Conservation (phyloP, 2,888 invertebrate species). For the Pharmacophagus antenor region DNA sequence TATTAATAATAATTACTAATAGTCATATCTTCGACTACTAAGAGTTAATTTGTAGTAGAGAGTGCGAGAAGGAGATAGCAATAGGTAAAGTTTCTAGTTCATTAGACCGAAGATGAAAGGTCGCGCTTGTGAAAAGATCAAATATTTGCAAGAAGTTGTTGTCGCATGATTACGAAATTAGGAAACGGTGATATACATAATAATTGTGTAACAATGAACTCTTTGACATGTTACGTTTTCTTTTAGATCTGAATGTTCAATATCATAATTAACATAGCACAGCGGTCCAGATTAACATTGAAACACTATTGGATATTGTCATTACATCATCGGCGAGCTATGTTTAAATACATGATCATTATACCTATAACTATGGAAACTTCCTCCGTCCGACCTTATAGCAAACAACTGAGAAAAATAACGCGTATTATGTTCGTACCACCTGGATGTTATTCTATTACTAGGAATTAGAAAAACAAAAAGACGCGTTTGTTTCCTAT, state of each 20-base stretch:
- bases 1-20: neutral
- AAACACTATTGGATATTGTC: neutral
- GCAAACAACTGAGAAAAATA: slow-evolving; percentile 16
- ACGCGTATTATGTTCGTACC: neutral
- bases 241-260: neutral
- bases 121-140: neutral
- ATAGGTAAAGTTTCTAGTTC: neutral
- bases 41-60: no score
- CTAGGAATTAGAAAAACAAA: no score
- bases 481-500: no score
- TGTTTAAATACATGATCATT: neutral
- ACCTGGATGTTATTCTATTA: slow-evolving; percentile 3
- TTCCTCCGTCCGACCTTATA: slow-evolving; percentile 6
- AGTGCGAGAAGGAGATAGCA: no score
- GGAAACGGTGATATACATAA: neutral
- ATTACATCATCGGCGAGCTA: neutral
- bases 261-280: neutral
- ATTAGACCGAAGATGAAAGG: neutral
- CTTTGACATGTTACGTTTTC: neutral
- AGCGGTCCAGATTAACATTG: neutral
- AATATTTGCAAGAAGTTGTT: neutral
- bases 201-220: neutral
- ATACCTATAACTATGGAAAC: slow-evolving; percentile 24
- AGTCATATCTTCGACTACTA: no score
- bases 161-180: neutral